phyloP scores from a whole-genome alignment of 2,888 invertebrate genomes.

The Andrena marginata region DNA sequence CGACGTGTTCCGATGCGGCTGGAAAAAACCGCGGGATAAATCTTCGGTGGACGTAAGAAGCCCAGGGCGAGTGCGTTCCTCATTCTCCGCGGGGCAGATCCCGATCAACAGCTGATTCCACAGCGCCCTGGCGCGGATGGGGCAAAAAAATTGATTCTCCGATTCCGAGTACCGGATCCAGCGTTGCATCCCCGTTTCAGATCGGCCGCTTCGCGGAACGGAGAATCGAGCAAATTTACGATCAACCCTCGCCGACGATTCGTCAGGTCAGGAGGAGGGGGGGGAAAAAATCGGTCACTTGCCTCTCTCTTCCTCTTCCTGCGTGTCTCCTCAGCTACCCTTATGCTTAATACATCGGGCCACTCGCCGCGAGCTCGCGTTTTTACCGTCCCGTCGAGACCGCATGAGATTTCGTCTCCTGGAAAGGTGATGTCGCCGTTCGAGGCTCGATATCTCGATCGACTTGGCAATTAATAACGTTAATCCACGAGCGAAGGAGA shows the following conservation, averaged over 20 bases:
- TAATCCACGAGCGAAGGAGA: slow-evolving; percentile 6
- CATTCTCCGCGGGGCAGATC: slow-evolving; percentile 39
- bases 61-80: slow-evolving; percentile 46
- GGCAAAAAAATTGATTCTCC: slow-evolving; percentile 55
- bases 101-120: slow-evolving; percentile 66
- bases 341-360: slow-evolving; percentile 60
- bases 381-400: slow-evolving; percentile 49
- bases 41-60: slow-evolving; percentile 45
- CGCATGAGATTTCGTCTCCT: slow-evolving; percentile 59
- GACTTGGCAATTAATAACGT: slow-evolving; percentile 62
- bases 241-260: slow-evolving; percentile 56
- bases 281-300: slow-evolving; percentile 35
- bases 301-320: slow-evolving; percentile 9
- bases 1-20: background rate
- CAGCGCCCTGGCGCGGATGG: background rate
- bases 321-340: slow-evolving; percentile 21
- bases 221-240: slow-evolving; percentile 66
- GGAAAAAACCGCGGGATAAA: slow-evolving; percentile 38
- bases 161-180: slow-evolving; percentile 56
- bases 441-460: slow-evolving; percentile 68
- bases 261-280: slow-evolving; percentile 26
- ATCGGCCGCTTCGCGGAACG: slow-evolving; percentile 50
- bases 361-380: slow-evolving; percentile 25
- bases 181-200: slow-evolving; percentile 46
- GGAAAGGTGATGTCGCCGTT: slow-evolving; percentile 66